Percentiles rank a stretch among this genome's conserved stretches.
These are phyloP conservation scores for Poeciliopsis gracilis DNA, from an alignment of 2,797 vertebrate genomes.

Conservation along the genomic window DNA sequence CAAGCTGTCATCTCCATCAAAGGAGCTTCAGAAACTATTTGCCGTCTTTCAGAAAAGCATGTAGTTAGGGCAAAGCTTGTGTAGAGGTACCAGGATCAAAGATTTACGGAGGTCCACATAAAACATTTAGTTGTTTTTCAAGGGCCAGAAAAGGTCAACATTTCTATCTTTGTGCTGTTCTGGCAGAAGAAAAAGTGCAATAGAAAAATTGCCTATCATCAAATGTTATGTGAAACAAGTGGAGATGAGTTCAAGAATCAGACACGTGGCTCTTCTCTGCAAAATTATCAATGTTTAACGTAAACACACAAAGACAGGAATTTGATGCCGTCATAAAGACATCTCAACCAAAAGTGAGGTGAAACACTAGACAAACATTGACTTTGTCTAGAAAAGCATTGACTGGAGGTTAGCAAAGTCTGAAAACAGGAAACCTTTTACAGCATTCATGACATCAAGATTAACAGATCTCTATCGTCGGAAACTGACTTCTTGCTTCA, in stretches of 20 bases:
- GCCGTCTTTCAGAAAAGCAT: slow-evolving; percentile 19
- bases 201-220: neutral
- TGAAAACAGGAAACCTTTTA: slow-evolving; percentile 18
- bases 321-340: neutral
- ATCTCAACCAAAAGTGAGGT: slow-evolving; percentile 1
- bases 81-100: slow-evolving; percentile 38
- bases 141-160: slow-evolving; percentile 23
- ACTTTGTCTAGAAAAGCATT: slow-evolving; percentile 3
- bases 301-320: slow-evolving; percentile 1
- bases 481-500: slow-evolving; percentile 23
- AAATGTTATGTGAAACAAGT: neutral
- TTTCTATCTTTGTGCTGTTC: slow-evolving; percentile 9
- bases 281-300: neutral
- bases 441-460: slow-evolving; percentile 16
- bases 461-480: slow-evolving; percentile 32
- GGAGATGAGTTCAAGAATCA: neutral
- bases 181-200: slow-evolving; percentile 3
- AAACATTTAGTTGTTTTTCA: slow-evolving; percentile 37
- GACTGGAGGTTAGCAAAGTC: slow-evolving; percentile 12
- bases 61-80: slow-evolving; percentile 24
- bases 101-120: slow-evolving; percentile 18
- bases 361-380: slow-evolving; percentile 8
- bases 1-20: slow-evolving; percentile 39
- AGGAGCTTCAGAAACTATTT: slow-evolving; percentile 44
- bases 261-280: neutral